Conservation (phyloP, 2,113 vertebrate species). For the Geococcyx californianus region DNA sequence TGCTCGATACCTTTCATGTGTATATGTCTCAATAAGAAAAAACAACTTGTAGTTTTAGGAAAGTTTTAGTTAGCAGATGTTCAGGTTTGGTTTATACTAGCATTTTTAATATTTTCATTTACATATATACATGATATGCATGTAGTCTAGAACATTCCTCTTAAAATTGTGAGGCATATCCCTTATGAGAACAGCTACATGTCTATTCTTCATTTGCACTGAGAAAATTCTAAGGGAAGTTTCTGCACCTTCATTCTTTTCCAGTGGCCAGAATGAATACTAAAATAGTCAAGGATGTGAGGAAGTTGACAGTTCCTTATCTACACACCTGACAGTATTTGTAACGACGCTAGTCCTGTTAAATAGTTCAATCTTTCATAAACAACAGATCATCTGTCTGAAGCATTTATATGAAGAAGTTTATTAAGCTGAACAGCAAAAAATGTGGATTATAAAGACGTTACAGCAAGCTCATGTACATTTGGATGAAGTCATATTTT, state of each 20-base stretch:
- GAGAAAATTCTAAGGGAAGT: background rate
- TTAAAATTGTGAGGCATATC: background rate
- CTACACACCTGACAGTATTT: background rate
- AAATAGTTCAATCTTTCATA: background rate
- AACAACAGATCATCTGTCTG: background rate
- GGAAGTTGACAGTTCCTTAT: background rate
- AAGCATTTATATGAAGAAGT: background rate
- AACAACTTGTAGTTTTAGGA: background rate
- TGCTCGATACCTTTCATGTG: accelerated
- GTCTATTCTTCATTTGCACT: background rate
- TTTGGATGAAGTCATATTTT: background rate
- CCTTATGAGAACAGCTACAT: background rate
- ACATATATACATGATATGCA: background rate
- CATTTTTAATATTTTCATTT: background rate
- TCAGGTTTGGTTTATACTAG: background rate
- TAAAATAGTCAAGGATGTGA: background rate
- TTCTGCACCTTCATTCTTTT: background rate
- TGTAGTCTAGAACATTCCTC: background rate
- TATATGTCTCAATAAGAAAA: background rate
- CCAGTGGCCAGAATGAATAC: background rate
- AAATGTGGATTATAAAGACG: background rate
- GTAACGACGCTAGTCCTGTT: background rate
- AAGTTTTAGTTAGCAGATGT: background rate
- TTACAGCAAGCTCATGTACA: background rate
- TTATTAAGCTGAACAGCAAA: background rate